phyloP scores from a whole-genome alignment of 2,113 vertebrate genomes.

The Atrichornis clamosus region DNA sequence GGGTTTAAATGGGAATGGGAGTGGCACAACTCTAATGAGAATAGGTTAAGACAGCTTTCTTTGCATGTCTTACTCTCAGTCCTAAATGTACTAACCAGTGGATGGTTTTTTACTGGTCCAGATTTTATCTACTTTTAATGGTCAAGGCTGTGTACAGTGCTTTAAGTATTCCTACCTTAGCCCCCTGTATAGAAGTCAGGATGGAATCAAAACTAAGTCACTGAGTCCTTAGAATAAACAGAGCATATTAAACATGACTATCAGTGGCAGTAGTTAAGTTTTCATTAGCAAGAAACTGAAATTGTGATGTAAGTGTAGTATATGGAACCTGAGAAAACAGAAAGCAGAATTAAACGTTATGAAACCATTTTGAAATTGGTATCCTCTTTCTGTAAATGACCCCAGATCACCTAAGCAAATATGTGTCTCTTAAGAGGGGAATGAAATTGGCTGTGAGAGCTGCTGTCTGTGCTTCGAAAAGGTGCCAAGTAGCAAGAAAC shows the following conservation, averaged over 20 bases:
- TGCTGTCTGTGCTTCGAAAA: slow-evolving; percentile 14
- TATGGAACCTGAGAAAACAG: background rate
- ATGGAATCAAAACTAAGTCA: background rate
- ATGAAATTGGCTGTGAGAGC: background rate
- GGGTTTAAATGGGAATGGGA: background rate
- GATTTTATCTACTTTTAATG: background rate
- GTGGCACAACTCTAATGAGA: background rate
- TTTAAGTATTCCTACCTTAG: background rate
- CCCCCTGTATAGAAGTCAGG: background rate
- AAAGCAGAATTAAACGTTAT: background rate
- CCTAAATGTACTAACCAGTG: background rate
- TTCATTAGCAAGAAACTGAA: background rate
- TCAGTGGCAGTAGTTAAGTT: background rate
- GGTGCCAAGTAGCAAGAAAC: slow-evolving; percentile 5
- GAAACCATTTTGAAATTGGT: background rate
- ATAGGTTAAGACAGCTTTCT: background rate
- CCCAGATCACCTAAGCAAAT: background rate
- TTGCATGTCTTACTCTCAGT: background rate
- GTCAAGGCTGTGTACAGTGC: background rate
- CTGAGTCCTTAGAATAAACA: background rate
- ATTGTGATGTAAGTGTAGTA: background rate
- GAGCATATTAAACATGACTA: background rate
- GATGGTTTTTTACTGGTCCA: background rate
- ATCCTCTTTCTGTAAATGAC: background rate
- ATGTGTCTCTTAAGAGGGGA: background rate